Percentiles rank a stretch among this genome's conserved stretches.
Conservation (phyloP, 2,797 vertebrate genomes). For the Anguilla anguilla region DNA sequence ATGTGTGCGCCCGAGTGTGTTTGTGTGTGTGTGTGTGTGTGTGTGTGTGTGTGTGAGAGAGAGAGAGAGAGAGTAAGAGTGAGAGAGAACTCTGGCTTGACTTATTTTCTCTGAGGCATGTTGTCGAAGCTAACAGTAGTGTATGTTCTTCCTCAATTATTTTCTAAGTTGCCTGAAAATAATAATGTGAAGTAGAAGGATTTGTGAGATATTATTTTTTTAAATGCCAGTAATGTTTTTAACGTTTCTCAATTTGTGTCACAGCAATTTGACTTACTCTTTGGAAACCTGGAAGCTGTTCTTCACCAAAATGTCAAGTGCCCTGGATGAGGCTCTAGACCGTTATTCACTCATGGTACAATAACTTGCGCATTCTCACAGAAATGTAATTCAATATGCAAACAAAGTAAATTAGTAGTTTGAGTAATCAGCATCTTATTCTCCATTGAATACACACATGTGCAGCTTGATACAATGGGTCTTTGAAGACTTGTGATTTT, state of each 20-base stretch:
- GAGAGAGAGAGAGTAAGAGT: not conserved
- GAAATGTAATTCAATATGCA: not conserved
- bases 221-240: not conserved
- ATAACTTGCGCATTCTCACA: not conserved
- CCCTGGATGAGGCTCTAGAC: slow-evolving; percentile 31
- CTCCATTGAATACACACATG: slow-evolving; percentile 19
- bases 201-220: not conserved
- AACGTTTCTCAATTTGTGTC: not conserved
- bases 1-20: too few relatives aligned
- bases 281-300: slow-evolving; percentile 41
- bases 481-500: slow-evolving; percentile 21
- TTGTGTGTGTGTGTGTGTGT: too few relatives aligned
- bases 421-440: too few relatives aligned
- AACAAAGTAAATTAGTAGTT: too few relatives aligned
- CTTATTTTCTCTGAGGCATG: too few relatives aligned
- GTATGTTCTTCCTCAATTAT: not conserved
- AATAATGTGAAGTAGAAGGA: not conserved
- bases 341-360: slow-evolving; percentile 32
- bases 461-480: slow-evolving; percentile 1
- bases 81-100: too few relatives aligned
- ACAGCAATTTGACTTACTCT: not conserved
- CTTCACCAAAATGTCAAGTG: slow-evolving; percentile 26
- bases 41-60: too few relatives aligned
- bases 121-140: not conserved
- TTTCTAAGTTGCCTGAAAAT: not conserved